A percentile compares a stretch with the other conserved stretches of the same genome.
phyloP scores from a whole-genome alignment of 2,797 vertebrate genomes.

The Takifugu ocellatus region DNA sequence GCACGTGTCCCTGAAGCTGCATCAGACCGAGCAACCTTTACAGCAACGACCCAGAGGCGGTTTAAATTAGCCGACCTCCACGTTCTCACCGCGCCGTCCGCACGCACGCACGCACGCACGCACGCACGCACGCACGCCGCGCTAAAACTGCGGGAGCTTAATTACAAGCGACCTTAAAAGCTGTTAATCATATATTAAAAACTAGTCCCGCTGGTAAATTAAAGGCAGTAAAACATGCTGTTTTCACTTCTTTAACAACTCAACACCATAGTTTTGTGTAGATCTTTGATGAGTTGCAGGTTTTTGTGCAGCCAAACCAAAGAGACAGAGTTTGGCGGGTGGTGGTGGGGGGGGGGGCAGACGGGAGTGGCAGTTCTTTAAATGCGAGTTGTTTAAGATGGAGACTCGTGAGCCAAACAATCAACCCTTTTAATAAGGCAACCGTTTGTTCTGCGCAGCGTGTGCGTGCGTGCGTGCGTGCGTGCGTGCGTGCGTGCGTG shows the following conservation, averaged over 20 bases:
- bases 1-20: constrained; percentile 4
- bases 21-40: constrained; percentile 7
- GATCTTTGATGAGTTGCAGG: too few species aligned
- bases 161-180: constrained; percentile 16
- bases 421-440: constrained; percentile 17
- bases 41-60: constrained; percentile 5
- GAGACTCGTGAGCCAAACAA: constrained; percentile 19
- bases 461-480: constrained; percentile 14
- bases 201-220: constrained; percentile 4
- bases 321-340: too few species aligned
- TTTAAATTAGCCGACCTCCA: constrained; percentile 30
- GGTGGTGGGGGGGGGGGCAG: too few species aligned
- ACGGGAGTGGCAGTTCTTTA: too few species aligned
- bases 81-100: constrained; percentile 28
- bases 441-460: neutral
- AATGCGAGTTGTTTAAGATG: neutral
- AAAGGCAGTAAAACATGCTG: neutral
- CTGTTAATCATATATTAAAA: constrained; percentile 15
- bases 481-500: constrained; percentile 11
- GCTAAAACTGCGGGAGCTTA: neutral
- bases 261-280: too few species aligned
- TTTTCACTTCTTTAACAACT: neutral
- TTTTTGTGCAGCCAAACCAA: too few species aligned
- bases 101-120: constrained; percentile 11
- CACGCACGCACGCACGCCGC: too few species aligned